Evolutionary conservation across 2,797 vertebrate genomes (phyloP), one percentile per base, ranked within the genome.

Genomic region (Mallotus villosus): DNA sequence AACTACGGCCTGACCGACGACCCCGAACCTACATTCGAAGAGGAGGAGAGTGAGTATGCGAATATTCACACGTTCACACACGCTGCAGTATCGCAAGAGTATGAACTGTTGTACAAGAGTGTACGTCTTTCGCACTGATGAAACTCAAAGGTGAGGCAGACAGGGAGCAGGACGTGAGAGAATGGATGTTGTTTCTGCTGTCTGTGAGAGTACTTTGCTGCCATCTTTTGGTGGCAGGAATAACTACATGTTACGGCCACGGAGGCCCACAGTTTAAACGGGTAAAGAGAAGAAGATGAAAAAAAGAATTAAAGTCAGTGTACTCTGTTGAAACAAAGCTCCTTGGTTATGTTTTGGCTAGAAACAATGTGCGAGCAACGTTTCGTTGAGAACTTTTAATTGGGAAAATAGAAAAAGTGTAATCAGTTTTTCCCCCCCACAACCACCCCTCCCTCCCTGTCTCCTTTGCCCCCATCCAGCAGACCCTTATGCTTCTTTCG

Each of bases 401-500:
- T 41, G 37, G 41, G 41, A 46, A 46, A 34, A 34, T 34, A 34
- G 2, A 37, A 7, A 37, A 37, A n/a, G n/a, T n/a, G n/a, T n/a
- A n/a, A n/a, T n/a, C n/a, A n/a, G n/a, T n/a, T n/a, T n/a, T n/a
- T n/a, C 6, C 17, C 49, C 49, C 62, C 21, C 34, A 9, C 41
- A 49, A 21, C 27, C 4, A 24, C 63, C 6, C 21, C 7, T 24
- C 32, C 46, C 32, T 58, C 49, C 32, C 53, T 32, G 8, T 9
- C 53, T 27, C 9, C 57, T 9, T 29, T 25, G 16, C 60, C 29
- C 62, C 70, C 29, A 29, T 63, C 72, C 58, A 71, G 0, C 79
- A 97, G 97, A 90, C 74, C 91, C 92, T 3, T 87, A 91, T 74
- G 92, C 93, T 24, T 94, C 94, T 22, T 99, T 98, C 67, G 95